Evolutionary conservation across 2,113 vertebrate genomes (phyloP).

Genomic region (Poicephalus meyeri): DNA sequence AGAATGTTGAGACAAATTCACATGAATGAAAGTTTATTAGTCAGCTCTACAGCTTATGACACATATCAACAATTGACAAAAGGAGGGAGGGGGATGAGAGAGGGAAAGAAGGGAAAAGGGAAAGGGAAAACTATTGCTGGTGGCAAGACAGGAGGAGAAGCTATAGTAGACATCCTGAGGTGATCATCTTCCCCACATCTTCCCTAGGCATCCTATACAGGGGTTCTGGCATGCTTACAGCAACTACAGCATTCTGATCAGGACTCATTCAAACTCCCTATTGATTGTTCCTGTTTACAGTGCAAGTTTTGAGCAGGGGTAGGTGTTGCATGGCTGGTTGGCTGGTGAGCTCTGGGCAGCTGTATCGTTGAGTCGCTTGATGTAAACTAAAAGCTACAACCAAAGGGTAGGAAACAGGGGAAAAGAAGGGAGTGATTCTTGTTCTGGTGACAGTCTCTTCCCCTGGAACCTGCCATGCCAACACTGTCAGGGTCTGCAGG

Average conservation of each 20-base stretch:
- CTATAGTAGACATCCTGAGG: neutral
- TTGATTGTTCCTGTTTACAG: neutral
- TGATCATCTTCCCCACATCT: neutral
- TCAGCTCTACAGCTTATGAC: neutral
- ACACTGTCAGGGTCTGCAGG: fast-evolving
- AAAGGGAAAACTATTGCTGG: neutral
- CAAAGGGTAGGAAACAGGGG: neutral
- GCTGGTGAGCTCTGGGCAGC: neutral
- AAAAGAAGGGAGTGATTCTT: neutral
- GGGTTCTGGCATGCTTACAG: neutral
- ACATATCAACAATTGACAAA: neutral
- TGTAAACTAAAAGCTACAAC: neutral
- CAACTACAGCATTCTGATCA: neutral
- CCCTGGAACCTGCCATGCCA: neutral
- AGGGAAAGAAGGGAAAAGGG: fast-evolving
- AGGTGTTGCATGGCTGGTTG: neutral
- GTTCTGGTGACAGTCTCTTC: neutral
- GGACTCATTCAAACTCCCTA: neutral
- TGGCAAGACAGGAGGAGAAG: neutral
- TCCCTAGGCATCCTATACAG: neutral
- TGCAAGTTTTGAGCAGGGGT: neutral
- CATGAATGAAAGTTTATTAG: neutral
- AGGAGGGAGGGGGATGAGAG: too few species aligned
- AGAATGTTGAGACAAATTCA: neutral
- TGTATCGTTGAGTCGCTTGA: neutral